Evolutionary conservation across 2,113 vertebrate genomes (phyloP).

Genomic region (Lynx canadensis): DNA sequence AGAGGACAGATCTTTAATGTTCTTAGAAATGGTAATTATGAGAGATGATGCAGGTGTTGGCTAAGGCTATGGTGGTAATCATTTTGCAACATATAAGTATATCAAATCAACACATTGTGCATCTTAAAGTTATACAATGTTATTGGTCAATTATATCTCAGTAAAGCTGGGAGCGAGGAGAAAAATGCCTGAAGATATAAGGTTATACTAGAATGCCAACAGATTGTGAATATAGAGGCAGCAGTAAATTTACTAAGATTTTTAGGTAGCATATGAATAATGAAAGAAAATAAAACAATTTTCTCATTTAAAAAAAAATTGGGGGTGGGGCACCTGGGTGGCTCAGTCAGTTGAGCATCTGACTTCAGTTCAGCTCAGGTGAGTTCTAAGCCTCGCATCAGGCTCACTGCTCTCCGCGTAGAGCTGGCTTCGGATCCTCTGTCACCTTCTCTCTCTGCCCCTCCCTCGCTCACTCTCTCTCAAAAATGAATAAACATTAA

Average conservation of each 20-base stretch:
- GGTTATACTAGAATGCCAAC: background rate
- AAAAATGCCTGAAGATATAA: background rate
- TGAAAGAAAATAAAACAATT: constrained; percentile 4
- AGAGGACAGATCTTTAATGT: background rate
- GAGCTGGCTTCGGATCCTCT: no score
- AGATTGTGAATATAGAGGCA: background rate
- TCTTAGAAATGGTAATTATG: background rate
- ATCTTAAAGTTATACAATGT: background rate
- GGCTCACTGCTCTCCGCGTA: no score
- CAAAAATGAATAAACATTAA: no score
- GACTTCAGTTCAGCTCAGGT: no score
- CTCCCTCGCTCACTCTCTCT: no score
- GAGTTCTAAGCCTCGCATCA: no score
- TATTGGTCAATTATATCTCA: background rate
- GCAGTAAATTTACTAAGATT: background rate
- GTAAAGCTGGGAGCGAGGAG: background rate
- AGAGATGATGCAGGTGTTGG: background rate
- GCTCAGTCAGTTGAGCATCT: no score
- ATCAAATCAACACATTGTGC: background rate
- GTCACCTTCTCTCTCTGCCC: no score
- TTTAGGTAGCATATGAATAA: background rate
- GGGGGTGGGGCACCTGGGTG: no score
- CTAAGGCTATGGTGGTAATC: background rate
- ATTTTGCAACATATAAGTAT: background rate
- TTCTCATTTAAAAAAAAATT: no score